Conservation (phyloP, 1,140 invertebrate species). For the Vanessa tameamea region DNA sequence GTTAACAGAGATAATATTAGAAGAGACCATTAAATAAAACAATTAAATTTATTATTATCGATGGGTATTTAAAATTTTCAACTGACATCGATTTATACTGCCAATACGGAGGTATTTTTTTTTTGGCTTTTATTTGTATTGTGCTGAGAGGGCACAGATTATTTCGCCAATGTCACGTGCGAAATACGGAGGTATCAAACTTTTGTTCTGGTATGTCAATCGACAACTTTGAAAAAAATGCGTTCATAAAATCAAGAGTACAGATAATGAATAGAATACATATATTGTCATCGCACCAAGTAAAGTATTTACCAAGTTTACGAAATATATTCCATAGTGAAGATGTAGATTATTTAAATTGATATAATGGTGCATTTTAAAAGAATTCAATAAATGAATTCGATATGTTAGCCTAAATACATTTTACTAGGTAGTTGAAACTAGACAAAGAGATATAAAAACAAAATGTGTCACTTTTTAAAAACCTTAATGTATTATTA, state of each 20-base stretch:
- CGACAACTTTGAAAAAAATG: background rate
- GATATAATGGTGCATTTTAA: constrained; percentile 33
- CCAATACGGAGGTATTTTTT: too few species aligned
- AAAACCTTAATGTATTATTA: constrained; percentile 48
- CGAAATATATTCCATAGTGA: constrained; percentile 23
- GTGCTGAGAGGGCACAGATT: too few species aligned
- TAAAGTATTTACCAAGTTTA: constrained; percentile 5
- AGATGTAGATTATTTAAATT: constrained; percentile 21
- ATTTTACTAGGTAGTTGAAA: constrained; percentile 35
- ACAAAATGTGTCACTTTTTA: constrained; percentile 35
- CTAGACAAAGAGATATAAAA: constrained; percentile 26
- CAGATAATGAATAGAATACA: background rate
- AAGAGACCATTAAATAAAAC: too few species aligned
- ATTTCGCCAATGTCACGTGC: too few species aligned
- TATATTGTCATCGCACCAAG: constrained; percentile 23
- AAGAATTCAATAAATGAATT: constrained; percentile 15
- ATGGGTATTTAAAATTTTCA: too few species aligned
- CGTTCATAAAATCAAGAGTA: too few species aligned
- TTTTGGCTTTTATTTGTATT: too few species aligned
- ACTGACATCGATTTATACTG: too few species aligned
- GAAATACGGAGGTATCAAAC: too few species aligned
- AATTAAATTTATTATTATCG: too few species aligned
- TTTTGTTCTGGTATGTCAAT: background rate
- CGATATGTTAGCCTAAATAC: constrained; percentile 34
- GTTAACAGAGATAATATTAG: too few species aligned